Evolutionary conservation across 2,113 vertebrate species (phyloP), one percentile per base, ranked within the genome.

Genomic region (Perognathus longimembris): DNA sequence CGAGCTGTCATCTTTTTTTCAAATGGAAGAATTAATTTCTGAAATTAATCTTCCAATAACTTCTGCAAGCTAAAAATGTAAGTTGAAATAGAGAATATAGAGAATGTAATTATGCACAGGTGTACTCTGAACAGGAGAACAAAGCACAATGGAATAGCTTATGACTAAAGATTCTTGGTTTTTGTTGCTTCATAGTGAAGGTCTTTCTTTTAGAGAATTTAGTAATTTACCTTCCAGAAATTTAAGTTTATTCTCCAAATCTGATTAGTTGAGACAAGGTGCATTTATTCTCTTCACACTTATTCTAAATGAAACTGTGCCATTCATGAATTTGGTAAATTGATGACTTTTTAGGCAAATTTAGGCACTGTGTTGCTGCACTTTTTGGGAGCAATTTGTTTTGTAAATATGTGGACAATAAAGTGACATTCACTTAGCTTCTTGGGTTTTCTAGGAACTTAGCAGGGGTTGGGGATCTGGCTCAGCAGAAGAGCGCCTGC

Each of bases 21-120:
- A 94, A 94, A 95, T 83, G 82, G 88, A 94, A 95, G 88, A 70
- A 90, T 95, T 95, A 93, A 88, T 82, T 92, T 70, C 82, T 95
- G 71, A 96, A 95, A 97, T 97, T 95, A 95, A 94, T 95, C 71
- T 91, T 94, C 34, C 32, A 34, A 85, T 85, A 38, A 90, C 67
- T 93, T 96, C 94, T 95, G 24, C 59, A 36, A 74, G 90, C 93
- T 96, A 77, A 94, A 97, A 92, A 88, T 95, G 95, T 18, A 97
- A 94, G 94, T 42, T 95, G 86, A 96, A 88, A 91, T 93, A 95
- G 90, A 93, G 90, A 92, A 89, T 88, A 91, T 93, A 95, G 90
- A 93, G 90, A 92, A 89, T 88, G 94, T 78, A 92, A 93, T 96
- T 97, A 95, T 61, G 20, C 88, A 88, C 90, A 95, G 94, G 92